These are phyloP conservation scores for Echinarachnius parma DNA, from an alignment of 53 echinoderm and acorn worm species.

Conservation along the genomic window DNA sequence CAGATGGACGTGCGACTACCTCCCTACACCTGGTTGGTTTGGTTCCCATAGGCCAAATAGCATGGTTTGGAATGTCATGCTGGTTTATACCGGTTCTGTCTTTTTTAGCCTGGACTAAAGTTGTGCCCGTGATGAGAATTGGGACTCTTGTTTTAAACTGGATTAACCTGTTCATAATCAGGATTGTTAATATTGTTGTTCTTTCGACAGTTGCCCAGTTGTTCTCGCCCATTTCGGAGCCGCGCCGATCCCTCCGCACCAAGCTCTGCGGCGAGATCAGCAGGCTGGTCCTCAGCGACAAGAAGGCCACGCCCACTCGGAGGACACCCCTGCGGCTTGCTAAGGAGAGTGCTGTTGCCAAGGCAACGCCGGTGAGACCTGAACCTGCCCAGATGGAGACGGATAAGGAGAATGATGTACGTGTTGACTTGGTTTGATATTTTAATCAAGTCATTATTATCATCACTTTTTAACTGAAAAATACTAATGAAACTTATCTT, in stretches of 20 bases:
- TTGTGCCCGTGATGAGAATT: too few species aligned
- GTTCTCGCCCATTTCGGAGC: constrained; percentile 47
- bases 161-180: neutral
- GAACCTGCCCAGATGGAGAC: neutral
- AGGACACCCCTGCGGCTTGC: neutral
- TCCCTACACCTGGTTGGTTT: too few species aligned
- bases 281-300: constrained; percentile 52
- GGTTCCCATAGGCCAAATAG: too few species aligned
- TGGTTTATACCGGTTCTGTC: too few species aligned
- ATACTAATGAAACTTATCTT: too few species aligned
- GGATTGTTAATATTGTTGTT: too few species aligned
- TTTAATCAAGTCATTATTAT: too few species aligned
- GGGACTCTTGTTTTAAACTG: neutral
- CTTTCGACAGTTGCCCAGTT: constrained; percentile 37
- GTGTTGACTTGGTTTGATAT: neutral
- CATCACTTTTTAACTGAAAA: too few species aligned
- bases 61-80: too few species aligned
- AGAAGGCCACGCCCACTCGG: constrained; percentile 2
- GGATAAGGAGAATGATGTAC: constrained; percentile 15
- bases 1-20: too few species aligned
- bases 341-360: neutral
- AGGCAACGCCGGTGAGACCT: neutral
- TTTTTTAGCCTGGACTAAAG: too few species aligned
- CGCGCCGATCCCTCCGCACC: constrained; percentile 39
- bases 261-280: constrained; percentile 49